Evolutionary conservation across 2,113 vertebrate genomes (phyloP).

Genomic region (Eulemur macaco): DNA sequence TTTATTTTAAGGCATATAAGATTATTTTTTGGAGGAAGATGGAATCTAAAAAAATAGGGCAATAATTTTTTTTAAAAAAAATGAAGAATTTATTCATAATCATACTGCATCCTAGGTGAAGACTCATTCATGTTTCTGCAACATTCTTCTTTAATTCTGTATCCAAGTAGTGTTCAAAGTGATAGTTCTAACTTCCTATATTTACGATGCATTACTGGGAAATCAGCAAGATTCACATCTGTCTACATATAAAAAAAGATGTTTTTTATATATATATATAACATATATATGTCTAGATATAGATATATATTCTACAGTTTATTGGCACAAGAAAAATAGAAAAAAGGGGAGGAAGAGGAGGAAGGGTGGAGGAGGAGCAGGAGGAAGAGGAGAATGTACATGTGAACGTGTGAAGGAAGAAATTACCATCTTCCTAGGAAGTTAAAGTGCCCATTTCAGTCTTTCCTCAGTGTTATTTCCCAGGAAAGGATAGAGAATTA

Average conservation of each 20-base stretch:
- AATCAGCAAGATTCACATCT: constrained; percentile 30
- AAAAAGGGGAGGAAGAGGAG: background rate
- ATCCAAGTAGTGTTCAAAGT: background rate
- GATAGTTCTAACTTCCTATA: background rate
- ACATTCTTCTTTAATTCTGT: background rate
- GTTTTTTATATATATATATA: background rate
- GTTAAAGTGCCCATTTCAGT: background rate
- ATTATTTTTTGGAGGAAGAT: constrained; percentile 16
- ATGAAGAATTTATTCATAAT: background rate
- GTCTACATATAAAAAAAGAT: background rate
- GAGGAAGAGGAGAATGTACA: background rate
- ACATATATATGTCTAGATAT: background rate
- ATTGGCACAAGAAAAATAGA: background rate
- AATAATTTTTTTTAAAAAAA: background rate
- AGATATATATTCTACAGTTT: background rate
- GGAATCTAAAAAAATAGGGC: background rate
- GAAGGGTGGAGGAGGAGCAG: background rate
- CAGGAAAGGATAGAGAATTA: background rate
- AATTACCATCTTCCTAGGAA: background rate
- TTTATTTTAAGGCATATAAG: constrained; percentile 30
- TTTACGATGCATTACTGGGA: constrained; percentile 1
- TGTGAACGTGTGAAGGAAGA: background rate
- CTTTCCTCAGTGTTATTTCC: constrained; percentile 2
- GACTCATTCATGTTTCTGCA: background rate
- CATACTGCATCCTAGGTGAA: background rate